Base-by-base conservation (phyloP, 2,113 vertebrate genomes). In the Rousettus leschenaultii region DNA sequence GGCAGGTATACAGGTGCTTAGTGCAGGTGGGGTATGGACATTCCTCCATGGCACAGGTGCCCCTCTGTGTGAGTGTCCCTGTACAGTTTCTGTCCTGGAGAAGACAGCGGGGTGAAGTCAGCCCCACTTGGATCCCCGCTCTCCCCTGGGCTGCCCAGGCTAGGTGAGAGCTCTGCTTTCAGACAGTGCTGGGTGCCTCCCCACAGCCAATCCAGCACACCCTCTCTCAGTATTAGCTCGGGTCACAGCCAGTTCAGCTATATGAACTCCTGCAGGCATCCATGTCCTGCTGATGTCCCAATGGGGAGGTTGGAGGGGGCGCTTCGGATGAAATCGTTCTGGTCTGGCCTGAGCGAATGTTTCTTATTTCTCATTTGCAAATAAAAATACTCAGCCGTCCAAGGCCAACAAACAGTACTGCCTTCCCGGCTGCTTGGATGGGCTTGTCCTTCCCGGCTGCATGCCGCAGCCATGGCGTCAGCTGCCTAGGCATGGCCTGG, bases 241-340 rank as follows among this genome's bases (percentile, higher is more conserved):
- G 97, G 94, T 98, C 98, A 98, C 0, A 43, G 96, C 93, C 97
- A 97, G 98, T 96, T 98, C 97, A 96, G 97, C 87, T 94, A 94
- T 96, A 93, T 98, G 97, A 98, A 97, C 94, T 90, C 90, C 94
- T 94, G 92, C 82, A 95, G 96, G 96, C 66, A 75, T 65, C 94
- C 0, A 6, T 86, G 89, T 86, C 94, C 97, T 68, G 96, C 96
- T 71, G 70, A 91, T 87, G 91, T 95, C 75, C 77, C 6, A 8
- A 48, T 0, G 61, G 53, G 75, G 77, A 33, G 65, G 0, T 0
- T 63, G 35, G 55, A 82, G 59, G 80, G 63, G 89, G 87, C 87
- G 75, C 86, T 0, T 2, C 43, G n/a, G 73, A 71, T 77, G 95
- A 95, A 97, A 68, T 55, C 88, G 74, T 22, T 70, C 79, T 90